These are phyloP conservation scores for Pseudococcus jackbeardsleyi DNA, from an alignment of 2,888 invertebrate species.

Conservation along the genomic window DNA sequence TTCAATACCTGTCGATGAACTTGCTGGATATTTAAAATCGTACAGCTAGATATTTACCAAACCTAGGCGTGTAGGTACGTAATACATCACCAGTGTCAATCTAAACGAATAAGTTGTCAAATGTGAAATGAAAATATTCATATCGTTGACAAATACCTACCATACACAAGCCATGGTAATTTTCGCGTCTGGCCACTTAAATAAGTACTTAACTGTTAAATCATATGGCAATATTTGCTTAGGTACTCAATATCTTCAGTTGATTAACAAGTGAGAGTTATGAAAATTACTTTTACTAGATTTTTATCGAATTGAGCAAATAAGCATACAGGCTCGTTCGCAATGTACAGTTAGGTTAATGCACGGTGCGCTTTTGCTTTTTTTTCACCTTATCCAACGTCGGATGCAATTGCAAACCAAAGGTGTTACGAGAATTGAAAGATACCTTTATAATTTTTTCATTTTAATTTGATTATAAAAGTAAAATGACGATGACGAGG, in stretches of 20 bases:
- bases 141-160: slow-evolving; percentile 18
- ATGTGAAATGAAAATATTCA: slow-evolving; percentile 25
- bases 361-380: neutral
- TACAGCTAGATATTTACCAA: neutral
- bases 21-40: neutral
- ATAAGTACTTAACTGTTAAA: slow-evolving; percentile 36
- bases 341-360: slow-evolving; percentile 16
- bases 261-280: slow-evolving; percentile 46
- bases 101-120: slow-evolving; percentile 2
- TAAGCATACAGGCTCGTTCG: neutral
- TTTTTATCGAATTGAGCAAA: slow-evolving; percentile 27
- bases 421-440: neutral
- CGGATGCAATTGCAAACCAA: neutral
- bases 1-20: slow-evolving; percentile 28
- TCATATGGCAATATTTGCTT: slow-evolving; percentile 26
- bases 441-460: neutral
- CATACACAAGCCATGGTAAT: neutral
- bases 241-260: neutral
- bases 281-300: slow-evolving; percentile 23
- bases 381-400: neutral
- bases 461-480: neutral
- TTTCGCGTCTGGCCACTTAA: slow-evolving; percentile 13
- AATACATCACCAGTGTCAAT: slow-evolving; percentile 1
- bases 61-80: neutral
- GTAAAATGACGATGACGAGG: neutral